Base-by-base conservation (phyloP, 2,888 invertebrate genomes). In the Sphinx pinastri region DNA sequence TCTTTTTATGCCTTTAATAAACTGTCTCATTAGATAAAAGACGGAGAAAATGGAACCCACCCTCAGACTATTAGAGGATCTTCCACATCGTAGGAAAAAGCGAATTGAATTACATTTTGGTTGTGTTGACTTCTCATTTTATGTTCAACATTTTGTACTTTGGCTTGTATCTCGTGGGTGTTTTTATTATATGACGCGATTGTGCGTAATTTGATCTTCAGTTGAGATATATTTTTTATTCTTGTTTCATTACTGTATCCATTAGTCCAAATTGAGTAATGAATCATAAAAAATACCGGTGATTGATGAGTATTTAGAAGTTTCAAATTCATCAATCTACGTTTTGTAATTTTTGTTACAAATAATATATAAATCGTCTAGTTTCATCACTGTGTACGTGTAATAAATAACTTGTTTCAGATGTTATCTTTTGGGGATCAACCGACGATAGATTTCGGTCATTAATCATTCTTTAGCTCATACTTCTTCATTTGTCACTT, bases 401-500 rank as follows among this genome's bases (percentile, higher is more conserved):
- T 63, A 51, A 68, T 70, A 67, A 58, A 70, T 59, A 70, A 57
- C 57, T 71, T 66, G 52, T 68, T 69, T 68, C 47, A 71, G 57
- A 69, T 57, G 51, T 73, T 74, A 75, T 76, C 72, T 68, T 74
- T 73, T 71, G 76, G 73, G 73, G 78, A 76, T 78, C 79, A 63
- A 19, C 49, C 63, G 49, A 49, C 47, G 63, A 63, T 63, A 75
- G 76, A 79, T 81, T 83, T 76, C 70, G 68, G 75, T 76, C 87
- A 89, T 90, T 88, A 90, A 91, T 91, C 90, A 88, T 86, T 77
- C 76, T 77, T 73, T 78, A 79, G 67, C 81, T 84, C 81, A 85
- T 87, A 86, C 83, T 87, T 85, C 88, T 86, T 87, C 89, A 91
- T 91, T 92, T 90, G 91, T 91, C 91, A 88, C 85, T 84, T 82